Evolutionary conservation across 2,113 vertebrate genomes (phyloP).

Genomic region (Chamaetylas fuelleborni): DNA sequence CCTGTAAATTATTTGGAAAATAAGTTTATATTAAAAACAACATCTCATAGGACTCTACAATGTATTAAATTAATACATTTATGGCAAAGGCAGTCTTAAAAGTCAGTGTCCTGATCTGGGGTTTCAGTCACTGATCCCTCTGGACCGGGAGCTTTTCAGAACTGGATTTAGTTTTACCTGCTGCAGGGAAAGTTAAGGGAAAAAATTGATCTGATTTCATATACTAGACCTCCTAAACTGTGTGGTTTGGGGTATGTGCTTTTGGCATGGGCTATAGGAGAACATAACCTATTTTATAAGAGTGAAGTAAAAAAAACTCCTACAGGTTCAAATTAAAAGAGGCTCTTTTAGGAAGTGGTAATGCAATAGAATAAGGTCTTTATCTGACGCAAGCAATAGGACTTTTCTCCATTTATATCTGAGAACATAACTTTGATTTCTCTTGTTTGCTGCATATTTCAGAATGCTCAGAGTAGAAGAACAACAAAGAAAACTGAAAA

Average conservation of each 20-base stretch:
- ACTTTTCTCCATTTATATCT: not conserved
- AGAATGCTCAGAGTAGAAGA: not conserved
- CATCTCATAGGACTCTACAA: not conserved
- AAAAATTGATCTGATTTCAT: not conserved
- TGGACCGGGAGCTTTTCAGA: not conserved
- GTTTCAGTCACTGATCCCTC: not conserved
- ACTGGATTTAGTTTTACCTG: not conserved
- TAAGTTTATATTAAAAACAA: not conserved
- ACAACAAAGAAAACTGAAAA: not conserved
- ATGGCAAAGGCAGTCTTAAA: not conserved
- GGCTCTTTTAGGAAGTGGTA: not conserved
- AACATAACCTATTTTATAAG: not conserved
- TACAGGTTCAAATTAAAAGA: not conserved
- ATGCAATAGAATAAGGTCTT: not conserved
- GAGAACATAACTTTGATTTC: not conserved
- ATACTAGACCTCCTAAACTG: not conserved
- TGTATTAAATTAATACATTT: not conserved
- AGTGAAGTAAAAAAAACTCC: not conserved
- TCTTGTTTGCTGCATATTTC: not conserved
- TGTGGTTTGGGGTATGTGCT: not conserved
- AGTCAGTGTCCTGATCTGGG: not conserved
- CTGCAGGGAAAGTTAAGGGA: not conserved
- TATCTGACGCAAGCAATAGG: not conserved
- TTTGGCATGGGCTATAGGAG: not conserved
- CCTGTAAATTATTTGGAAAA: slow-evolving; percentile 12